phyloP scores from a whole-genome alignment of 2,113 vertebrate species.

The Prinia subflava region DNA sequence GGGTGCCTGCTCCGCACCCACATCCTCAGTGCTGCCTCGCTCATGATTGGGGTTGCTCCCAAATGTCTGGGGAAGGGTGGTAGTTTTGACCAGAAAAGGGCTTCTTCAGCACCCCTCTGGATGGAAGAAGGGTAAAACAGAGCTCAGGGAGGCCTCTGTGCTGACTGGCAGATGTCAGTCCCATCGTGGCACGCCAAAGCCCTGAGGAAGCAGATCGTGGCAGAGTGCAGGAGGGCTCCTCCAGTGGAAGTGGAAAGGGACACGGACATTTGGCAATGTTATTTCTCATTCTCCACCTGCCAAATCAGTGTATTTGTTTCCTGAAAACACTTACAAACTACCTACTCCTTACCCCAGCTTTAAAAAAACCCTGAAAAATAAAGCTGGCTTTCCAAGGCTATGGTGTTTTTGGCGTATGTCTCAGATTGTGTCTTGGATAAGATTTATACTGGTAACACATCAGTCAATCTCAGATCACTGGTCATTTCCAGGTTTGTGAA shows the following conservation, averaged over 20 bases:
- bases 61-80: neutral
- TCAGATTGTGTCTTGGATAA: neutral
- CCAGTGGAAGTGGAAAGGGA: neutral
- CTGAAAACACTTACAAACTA: neutral
- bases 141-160: neutral
- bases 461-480: neutral
- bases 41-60: accelerated
- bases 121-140: neutral
- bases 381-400: neutral
- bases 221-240: neutral
- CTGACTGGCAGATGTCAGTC: neutral
- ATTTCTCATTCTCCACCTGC: neutral
- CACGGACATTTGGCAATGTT: neutral
- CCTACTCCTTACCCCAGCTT: accelerated
- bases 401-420: neutral
- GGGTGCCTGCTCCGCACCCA: neutral
- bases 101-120: neutral
- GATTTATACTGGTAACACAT: neutral
- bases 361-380: neutral
- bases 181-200: accelerated
- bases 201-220: neutral
- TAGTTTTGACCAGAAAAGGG: neutral
- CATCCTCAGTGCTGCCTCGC: neutral
- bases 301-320: neutral
- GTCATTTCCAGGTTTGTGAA: constrained; percentile 12